Percentiles rank a stretch among this genome's conserved stretches.
phyloP scores from a whole-genome alignment of 1,140 invertebrate genomes.

The Macrocentrus cingulum region DNA sequence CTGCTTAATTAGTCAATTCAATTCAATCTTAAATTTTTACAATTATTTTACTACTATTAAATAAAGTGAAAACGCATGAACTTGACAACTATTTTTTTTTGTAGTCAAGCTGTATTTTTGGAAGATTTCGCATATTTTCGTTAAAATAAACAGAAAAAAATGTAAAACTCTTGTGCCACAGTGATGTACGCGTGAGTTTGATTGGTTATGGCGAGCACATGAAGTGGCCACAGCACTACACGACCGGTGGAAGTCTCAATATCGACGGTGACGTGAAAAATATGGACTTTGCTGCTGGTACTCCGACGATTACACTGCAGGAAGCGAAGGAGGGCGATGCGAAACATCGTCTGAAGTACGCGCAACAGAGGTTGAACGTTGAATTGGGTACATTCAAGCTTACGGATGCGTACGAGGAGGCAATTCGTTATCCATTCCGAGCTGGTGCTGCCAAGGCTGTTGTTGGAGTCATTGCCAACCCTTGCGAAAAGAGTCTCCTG shows the following conservation, averaged over 20 bases:
- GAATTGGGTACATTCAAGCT: conserved; percentile 49
- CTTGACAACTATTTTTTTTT: no score
- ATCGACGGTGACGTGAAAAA: conserved; percentile 61
- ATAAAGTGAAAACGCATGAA: no score
- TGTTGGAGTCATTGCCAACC: conserved; percentile 53
- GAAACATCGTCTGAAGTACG: conserved; percentile 35
- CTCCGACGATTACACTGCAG: conserved; percentile 38
- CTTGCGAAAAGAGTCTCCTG: conserved; percentile 51
- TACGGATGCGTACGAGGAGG: conserved; percentile 61
- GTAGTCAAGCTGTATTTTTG: no score
- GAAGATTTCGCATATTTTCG: no score
- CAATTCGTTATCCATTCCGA: conserved; percentile 65
- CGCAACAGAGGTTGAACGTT: conserved; percentile 44
- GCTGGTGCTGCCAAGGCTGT: conserved; percentile 63
- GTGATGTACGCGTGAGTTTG: conserved; percentile 63
- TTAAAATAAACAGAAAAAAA: no score
- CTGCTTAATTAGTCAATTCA: no score
- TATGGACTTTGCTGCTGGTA: conserved; percentile 50
- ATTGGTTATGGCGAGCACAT: conserved; percentile 63
- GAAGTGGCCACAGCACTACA: conserved; percentile 62
- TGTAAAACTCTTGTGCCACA: no score
- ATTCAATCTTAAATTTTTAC: no score
- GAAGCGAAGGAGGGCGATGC: conserved; percentile 41
- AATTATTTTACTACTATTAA: no score
- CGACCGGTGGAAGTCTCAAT: conserved; percentile 59